phyloP scores from a whole-genome alignment of 2,797 vertebrate genomes.

The Siniperca scherzeri region DNA sequence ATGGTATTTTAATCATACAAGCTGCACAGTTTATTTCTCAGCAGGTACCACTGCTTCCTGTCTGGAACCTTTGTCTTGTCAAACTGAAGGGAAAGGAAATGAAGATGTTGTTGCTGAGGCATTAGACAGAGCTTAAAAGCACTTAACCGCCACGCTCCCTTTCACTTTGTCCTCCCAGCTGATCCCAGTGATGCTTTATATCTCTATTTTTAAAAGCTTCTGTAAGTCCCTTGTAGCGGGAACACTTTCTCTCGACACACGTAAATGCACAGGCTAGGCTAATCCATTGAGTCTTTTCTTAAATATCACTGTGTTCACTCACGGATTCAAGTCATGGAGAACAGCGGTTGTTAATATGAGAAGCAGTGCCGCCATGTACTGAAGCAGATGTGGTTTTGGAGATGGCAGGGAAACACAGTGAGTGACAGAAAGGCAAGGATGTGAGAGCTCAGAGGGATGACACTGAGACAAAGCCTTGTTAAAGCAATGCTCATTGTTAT shows the following conservation, averaged over 20 bases:
- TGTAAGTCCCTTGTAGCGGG: constrained; percentile 12
- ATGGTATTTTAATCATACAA: constrained; percentile 32
- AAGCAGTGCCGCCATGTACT: neutral
- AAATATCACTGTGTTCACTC: constrained; percentile 15
- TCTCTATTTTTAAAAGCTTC: constrained; percentile 44
- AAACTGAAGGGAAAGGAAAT: neutral
- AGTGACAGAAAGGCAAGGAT: constrained; percentile 20
- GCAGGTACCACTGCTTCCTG: constrained; percentile 5
- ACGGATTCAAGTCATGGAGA: constrained; percentile 19
- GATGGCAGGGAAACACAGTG: neutral
- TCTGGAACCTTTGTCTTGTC: constrained; percentile 3
- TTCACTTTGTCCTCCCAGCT: constrained; percentile 42
- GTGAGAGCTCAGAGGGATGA: constrained; percentile 11
- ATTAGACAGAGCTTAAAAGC: constrained; percentile 36
- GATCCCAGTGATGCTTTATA: constrained; percentile 40
- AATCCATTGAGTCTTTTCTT: constrained; percentile 15
- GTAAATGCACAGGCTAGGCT: constrained; percentile 19
- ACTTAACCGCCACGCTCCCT: constrained; percentile 19
- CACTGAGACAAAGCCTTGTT: neutral
- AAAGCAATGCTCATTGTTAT: constrained; percentile 17
- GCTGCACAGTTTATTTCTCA: constrained; percentile 35
- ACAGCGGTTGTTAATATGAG: neutral
- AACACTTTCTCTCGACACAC: constrained; percentile 25
- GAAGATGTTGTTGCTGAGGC: constrained; percentile 27
- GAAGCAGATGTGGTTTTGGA: constrained; percentile 42